Evolutionary conservation across 2,113 vertebrate species (phyloP).

Genomic region (Melanocharis versteri): DNA sequence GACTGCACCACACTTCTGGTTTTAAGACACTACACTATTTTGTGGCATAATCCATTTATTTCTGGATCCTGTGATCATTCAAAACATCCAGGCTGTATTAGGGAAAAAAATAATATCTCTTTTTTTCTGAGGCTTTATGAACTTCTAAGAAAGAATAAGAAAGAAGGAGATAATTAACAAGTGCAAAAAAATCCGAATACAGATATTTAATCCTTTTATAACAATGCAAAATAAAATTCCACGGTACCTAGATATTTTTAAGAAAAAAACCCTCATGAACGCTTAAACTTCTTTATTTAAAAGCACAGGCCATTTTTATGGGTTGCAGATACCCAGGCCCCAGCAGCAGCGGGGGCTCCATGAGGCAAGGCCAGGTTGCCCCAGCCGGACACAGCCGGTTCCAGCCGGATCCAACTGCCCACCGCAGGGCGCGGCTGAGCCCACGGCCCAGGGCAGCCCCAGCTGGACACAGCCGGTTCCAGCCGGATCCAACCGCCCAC

Average conservation of each 20-base stretch:
- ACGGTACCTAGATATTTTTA: not conserved
- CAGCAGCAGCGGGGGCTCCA: fast-evolving
- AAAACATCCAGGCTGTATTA: not conserved
- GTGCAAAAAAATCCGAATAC: not conserved
- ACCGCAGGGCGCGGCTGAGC: fast-evolving
- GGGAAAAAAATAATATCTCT: not conserved
- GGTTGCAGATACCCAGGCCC: fast-evolving
- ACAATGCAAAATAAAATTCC: not conserved
- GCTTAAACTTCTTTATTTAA: not conserved
- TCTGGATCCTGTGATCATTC: not conserved
- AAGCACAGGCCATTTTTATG: not conserved
- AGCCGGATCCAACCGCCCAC: fast-evolving
- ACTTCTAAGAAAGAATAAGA: not conserved
- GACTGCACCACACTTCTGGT: not conserved
- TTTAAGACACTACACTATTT: not conserved
- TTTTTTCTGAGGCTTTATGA: not conserved
- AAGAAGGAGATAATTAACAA: not conserved
- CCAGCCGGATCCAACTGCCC: fast-evolving
- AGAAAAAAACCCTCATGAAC: not conserved
- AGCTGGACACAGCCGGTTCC: not conserved
- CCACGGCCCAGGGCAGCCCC: too few species aligned
- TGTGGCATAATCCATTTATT: not conserved
- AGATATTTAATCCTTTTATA: not conserved
- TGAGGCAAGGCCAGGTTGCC: fast-evolving
- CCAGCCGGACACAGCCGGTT: fast-evolving